A percentile compares a stretch with the other conserved stretches of the same genome.
phyloP scores from a whole-genome alignment of 2,113 vertebrate genomes.

The Pantherophis guttatus region DNA sequence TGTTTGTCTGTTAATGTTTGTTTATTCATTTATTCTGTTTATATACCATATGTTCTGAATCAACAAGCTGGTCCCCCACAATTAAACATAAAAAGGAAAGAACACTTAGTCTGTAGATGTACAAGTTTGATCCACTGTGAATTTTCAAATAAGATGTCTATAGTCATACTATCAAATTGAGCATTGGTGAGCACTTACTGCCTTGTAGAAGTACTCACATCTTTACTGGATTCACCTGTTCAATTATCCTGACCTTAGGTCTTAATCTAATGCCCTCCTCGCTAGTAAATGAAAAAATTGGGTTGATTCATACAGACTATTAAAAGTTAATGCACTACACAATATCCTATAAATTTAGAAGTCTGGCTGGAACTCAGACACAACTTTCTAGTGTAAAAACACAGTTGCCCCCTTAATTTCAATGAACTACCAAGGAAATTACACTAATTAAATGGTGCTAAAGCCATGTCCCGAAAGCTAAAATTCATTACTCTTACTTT shows the following conservation, averaged over 20 bases:
- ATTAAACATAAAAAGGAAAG: neutral
- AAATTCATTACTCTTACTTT: neutral
- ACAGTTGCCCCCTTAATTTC: neutral
- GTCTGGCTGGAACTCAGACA: neutral
- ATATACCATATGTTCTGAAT: neutral
- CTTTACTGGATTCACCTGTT: neutral
- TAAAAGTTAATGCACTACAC: neutral
- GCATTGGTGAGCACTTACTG: neutral
- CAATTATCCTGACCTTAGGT: neutral
- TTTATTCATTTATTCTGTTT: neutral
- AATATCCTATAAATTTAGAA: neutral
- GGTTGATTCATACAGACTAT: neutral
- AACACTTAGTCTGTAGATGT: neutral
- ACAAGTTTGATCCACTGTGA: slow-evolving; percentile 1
- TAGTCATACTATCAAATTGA: neutral
- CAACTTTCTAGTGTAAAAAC: neutral
- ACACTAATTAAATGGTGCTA: neutral
- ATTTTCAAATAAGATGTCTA: neutral
- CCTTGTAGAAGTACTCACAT: neutral
- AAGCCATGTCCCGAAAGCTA: neutral
- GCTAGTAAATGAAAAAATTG: neutral
- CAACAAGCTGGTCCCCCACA: neutral
- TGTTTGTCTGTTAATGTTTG: neutral
- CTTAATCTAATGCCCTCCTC: neutral
- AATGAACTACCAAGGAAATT: neutral